These are phyloP conservation scores for Pagrus major DNA, from an alignment of 2,113 vertebrate species.

Conservation along the genomic window DNA sequence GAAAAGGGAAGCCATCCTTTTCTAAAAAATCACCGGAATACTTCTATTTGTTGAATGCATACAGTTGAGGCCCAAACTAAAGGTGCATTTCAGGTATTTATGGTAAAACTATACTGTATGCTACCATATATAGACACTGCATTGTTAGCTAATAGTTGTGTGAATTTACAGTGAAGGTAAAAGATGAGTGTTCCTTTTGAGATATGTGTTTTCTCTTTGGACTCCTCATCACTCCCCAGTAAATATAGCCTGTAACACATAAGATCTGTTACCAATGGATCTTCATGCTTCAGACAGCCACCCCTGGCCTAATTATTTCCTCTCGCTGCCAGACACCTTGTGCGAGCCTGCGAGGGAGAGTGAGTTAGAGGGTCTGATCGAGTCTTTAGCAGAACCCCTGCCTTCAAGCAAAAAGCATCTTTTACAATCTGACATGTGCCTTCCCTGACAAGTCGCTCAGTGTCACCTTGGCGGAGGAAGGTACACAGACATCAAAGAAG, in stretches of 20 bases:
- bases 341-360: not conserved
- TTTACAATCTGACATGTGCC: conserved; percentile 42
- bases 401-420: conserved; percentile 54
- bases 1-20: conserved; percentile 19
- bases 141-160: not conserved
- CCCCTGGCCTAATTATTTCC: conserved; percentile 55
- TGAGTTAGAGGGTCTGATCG: conserved; percentile 32
- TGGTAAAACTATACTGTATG: too few relatives aligned
- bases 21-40: not conserved
- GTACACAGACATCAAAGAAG: conserved; percentile 45
- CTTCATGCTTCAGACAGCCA: conserved; percentile 40
- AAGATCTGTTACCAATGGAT: conserved; percentile 62
- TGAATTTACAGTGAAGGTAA: conserved; percentile 16
- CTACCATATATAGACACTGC: not conserved
- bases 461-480: conserved; percentile 63
- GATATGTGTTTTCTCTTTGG: conserved; percentile 2
- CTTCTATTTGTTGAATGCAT: conserved; percentile 5
- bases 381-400: conserved; percentile 41
- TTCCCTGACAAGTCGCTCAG: conserved; percentile 39
- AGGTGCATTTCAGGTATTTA: not conserved
- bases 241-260: conserved; percentile 34
- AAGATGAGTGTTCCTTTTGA: conserved; percentile 3
- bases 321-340: conserved; percentile 23
- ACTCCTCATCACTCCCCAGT: conserved; percentile 22
- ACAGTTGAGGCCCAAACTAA: not conserved